Base-by-base conservation (phyloP, 1,140 invertebrate genomes). In the Radopholus similis region DNA sequence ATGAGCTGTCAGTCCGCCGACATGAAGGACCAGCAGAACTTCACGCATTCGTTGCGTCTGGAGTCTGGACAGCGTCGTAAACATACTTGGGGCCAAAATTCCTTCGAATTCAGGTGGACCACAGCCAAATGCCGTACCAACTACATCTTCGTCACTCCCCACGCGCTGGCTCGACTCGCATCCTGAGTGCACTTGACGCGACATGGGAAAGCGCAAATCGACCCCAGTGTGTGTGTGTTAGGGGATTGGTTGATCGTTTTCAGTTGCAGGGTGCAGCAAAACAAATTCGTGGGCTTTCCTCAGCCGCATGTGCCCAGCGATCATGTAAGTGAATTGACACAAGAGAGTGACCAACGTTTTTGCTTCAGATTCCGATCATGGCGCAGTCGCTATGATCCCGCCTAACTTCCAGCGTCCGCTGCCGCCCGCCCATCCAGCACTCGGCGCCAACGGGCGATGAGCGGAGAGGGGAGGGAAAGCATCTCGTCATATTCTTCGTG, bases 281-380 rank as follows among this genome's bases (percentile, higher is more conserved):
- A 94, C 83, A 96, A 95, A 85, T 90, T 97, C 37, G 89, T 93
- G 65, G 95, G 95, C 56, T 98, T 95, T 85, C 96, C 96, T 11
- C 95, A 98, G 87, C 94, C 94, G 47, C 93, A 97, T 83, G 90
- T 98, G 85, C 93, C 94, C 74, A 75, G 71, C 18, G 79, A 81
- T 53, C 47, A n/a, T n/a, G n/a, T n/a, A n/a, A n/a, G n/a, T n/a
- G n/a, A n/a, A n/a, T n/a, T n/a, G n/a, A n/a, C n/a, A n/a, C n/a
- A n/a, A n/a, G n/a, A n/a, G n/a, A n/a, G n/a, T n/a, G n/a, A n/a
- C n/a, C n/a, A n/a, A n/a, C n/a, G n/a, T n/a, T n/a, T n/a, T n/a
- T n/a, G n/a, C n/a, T n/a, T n/a, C n/a, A 81, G 56, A 78, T 81
- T 68, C 79, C 79, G 37, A 82, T 81, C 28, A 80, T 80, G 78